phyloP scores from a whole-genome alignment of 2,888 invertebrate genomes.

The Amblyjoppa proteus region DNA sequence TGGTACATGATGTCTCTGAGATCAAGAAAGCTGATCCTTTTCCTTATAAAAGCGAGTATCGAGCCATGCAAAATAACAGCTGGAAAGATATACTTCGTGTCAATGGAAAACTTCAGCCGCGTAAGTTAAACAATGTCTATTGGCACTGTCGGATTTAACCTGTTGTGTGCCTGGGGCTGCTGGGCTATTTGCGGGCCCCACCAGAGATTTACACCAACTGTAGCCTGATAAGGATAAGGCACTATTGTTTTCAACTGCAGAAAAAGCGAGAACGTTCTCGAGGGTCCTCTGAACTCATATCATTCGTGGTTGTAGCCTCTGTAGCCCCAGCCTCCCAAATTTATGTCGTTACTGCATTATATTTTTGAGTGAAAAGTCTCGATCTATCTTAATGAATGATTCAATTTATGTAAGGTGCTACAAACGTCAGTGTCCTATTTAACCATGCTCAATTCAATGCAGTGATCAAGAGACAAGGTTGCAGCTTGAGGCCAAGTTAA shows the following conservation, averaged over 20 bases:
- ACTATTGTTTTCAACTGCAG: background rate
- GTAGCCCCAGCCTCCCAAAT: too few species aligned
- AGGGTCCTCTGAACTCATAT: too few species aligned
- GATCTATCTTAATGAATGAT: background rate
- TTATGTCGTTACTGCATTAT: too few species aligned
- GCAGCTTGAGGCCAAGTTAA: background rate
- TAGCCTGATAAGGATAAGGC: too few species aligned
- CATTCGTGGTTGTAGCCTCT: too few species aligned
- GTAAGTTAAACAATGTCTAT: constrained; percentile 14
- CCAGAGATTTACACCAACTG: too few species aligned
- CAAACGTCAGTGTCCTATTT: constrained; percentile 61
- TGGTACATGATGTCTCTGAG: constrained; percentile 23
- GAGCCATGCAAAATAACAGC: constrained; percentile 44
- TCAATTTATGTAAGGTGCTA: constrained; percentile 38
- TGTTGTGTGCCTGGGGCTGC: too few species aligned
- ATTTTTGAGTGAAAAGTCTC: background rate
- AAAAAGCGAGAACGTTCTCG: background rate
- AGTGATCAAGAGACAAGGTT: constrained; percentile 12
- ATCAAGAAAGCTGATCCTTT: constrained; percentile 17
- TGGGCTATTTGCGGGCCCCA: too few species aligned
- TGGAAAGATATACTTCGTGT: constrained; percentile 51
- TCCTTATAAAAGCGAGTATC: constrained; percentile 24
- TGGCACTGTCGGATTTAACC: background rate
- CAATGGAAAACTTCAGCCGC: constrained; percentile 39
- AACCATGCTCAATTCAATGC: constrained; percentile 51